Conservation (phyloP, 37 sponge, comb jelly and placozoan genomes). For the Chondrilla cf. caribensis region DNA sequence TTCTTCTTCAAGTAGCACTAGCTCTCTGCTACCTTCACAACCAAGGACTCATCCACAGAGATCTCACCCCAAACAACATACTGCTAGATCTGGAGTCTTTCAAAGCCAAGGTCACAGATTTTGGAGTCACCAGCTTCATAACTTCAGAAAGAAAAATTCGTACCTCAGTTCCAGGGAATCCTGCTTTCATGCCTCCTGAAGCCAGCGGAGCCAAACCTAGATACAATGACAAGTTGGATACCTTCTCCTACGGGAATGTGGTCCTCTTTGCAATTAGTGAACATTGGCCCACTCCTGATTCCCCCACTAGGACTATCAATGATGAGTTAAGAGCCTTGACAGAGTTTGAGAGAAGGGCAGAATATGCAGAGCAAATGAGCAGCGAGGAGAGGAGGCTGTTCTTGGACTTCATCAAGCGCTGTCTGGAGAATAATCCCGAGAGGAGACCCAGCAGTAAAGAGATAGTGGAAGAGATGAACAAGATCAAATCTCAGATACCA, state of each 20-base stretch:
- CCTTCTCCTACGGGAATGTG: conserved; percentile 12
- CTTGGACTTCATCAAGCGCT: neutral
- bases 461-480: neutral
- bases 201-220: neutral
- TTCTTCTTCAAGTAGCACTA: neutral
- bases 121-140: neutral
- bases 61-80: conserved; percentile 7
- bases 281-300: neutral
- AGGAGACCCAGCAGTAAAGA: neutral
- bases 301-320: neutral
- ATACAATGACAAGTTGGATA: conserved; percentile 1
- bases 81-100: neutral
- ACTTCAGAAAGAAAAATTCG: neutral
- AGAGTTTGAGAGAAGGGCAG: neutral
- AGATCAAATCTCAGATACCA: neutral
- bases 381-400: neutral
- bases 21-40: conserved; percentile 10
- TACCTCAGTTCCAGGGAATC: neutral
- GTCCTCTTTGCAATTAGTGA: neutral
- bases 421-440: neutral
- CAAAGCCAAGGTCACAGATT: conserved; percentile 3
- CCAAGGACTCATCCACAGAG: neutral
- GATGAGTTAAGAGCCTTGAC: neutral
- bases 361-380: neutral
- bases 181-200: conserved; percentile 28